A percentile compares a stretch with the other conserved stretches of the same genome.
Conservation (phyloP, 2,797 vertebrate species). For the Nasua narica region DNA sequence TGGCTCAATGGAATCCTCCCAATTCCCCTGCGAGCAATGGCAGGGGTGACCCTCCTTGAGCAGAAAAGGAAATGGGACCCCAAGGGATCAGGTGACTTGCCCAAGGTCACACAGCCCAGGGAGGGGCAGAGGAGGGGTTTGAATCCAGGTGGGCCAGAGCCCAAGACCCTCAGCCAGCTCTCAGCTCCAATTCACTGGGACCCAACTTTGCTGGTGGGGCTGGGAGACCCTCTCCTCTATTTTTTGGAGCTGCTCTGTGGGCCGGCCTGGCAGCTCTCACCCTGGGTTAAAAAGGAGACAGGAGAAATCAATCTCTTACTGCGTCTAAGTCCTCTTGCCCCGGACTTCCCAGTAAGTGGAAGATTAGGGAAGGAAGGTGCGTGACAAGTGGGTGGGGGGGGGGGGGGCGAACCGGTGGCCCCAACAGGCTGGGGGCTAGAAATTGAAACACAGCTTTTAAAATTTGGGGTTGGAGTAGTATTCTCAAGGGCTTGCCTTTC, state of each 20-base stretch:
- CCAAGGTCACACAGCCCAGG: background rate
- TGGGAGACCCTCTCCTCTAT: background rate
- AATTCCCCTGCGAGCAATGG: background rate
- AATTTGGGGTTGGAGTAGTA: background rate
- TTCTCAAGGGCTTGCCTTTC: background rate
- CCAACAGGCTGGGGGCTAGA: background rate
- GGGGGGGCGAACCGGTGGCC: background rate
- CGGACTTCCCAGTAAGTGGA: background rate
- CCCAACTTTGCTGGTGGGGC: background rate
- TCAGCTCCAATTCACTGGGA: background rate
- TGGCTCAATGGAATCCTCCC: background rate
- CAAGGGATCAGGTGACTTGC: background rate
- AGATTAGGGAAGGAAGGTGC: slow-evolving; percentile 33
- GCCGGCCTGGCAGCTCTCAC: background rate
- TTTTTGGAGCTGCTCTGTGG: background rate
- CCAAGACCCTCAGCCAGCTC: background rate
- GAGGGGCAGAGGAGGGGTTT: background rate
- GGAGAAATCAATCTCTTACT: slow-evolving; percentile 52
- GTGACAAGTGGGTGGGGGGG: background rate
- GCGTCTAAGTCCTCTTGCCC: slow-evolving; percentile 18
- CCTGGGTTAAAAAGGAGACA: background rate
- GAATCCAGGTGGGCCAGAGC: background rate
- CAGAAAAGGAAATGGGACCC: background rate
- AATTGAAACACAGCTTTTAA: background rate
- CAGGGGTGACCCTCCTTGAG: fast-evolving